Base-by-base conservation (phyloP, 35 echinoderm and acorn worm species). In the Anneissia japonica region DNA sequence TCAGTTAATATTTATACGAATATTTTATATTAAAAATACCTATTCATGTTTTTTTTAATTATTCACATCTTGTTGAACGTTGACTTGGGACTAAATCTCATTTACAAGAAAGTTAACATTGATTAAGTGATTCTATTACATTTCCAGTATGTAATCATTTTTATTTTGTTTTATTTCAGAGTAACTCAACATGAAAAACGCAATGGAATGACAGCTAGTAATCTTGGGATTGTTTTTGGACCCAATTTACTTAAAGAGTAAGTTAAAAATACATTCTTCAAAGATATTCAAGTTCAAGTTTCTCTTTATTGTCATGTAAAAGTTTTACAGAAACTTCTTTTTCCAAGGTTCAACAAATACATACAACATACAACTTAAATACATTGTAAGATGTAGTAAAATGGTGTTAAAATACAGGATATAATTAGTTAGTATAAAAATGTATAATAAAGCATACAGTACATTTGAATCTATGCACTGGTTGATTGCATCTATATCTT, bases 191-290 rank as follows among this genome's bases (percentile, higher is more conserved):
- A 94, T 38, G 85, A 88, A 84, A 85, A 88, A 14, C 55, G 75
- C 0, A 99, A 99, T 55, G 85, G 94, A 46, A 99, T 99, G 96
- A 84, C 89, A 10, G 83, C 86, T 75, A 94, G 92, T 79, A 99
- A 99, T 38, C 72, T 99, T 32, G 89, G 96, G 74, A 99, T 99
- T 83, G 91, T 99, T 31, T 99, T 99, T 92, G 96, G 92, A 37
- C 96, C 96, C 64, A 99, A 89, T 32, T 84, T 99, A 1, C 89
- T 99, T 33, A 91, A 84, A 90, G 86, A 88, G 96, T 99, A 92
- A 91, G 87, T 93, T 0, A 35, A 36, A 11, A 35, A 26, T 37
- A 35, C 9, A 16, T 23, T 9, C 6, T 30, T 12, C 26, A 6
- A n/a, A 84, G 12, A 83, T 0, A 82, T 41, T 30, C 10, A 77